phyloP scores from a whole-genome alignment of 2,888 invertebrate genomes.

The Encarsia formosa region DNA sequence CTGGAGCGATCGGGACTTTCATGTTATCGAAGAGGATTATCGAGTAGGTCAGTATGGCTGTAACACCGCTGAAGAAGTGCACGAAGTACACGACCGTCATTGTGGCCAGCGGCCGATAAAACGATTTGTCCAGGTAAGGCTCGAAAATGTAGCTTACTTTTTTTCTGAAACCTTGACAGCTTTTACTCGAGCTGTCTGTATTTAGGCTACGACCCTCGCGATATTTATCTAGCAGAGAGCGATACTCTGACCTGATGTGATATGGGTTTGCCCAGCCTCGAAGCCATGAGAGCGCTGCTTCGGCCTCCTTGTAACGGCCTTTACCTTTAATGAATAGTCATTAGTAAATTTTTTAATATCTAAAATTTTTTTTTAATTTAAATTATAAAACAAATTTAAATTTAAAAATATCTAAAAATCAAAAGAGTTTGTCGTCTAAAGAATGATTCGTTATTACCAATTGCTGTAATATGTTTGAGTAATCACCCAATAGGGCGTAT shows the following conservation, averaged over 20 bases:
- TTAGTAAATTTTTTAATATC: neutral
- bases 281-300: conserved; percentile 11
- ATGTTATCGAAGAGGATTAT: conserved; percentile 8
- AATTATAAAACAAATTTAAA: too few species aligned
- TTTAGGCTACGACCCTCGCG: neutral
- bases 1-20: conserved; percentile 10
- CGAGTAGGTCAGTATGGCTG: conserved; percentile 10
- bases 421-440: too few species aligned
- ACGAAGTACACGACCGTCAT: conserved; percentile 7
- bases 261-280: conserved; percentile 9
- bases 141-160: neutral
- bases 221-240: neutral
- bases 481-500: too few species aligned
- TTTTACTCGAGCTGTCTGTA: neutral
- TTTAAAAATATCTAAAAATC: too few species aligned
- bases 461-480: too few species aligned
- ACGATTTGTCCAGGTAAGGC: conserved; percentile 41
- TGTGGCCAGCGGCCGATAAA: conserved; percentile 10
- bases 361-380: too few species aligned
- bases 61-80: conserved; percentile 10
- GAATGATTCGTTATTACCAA: too few species aligned
- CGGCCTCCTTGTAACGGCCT: conserved; percentile 10
- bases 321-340: conserved; percentile 2
- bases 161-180: neutral
- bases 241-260: conserved; percentile 4